Conservation (phyloP, 2,888 invertebrate genomes). For the Aphodius sticticus region DNA sequence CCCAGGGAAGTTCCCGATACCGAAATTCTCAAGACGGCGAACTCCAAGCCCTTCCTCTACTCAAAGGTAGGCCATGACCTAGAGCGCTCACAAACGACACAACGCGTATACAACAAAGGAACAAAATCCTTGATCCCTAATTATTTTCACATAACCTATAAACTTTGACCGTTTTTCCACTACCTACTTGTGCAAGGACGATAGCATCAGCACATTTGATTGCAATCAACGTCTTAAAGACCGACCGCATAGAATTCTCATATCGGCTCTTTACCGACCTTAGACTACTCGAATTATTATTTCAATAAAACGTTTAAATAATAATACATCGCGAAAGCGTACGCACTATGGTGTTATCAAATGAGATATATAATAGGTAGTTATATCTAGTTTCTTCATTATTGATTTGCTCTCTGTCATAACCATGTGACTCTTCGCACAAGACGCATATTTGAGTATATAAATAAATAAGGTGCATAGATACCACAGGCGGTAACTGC, state of each 20-base stretch:
- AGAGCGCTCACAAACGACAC: slow-evolving; percentile 26
- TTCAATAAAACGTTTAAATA: too few species aligned
- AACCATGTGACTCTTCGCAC: neutral
- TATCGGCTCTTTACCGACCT: neutral
- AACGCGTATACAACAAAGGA: slow-evolving; percentile 26
- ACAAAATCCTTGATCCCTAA: slow-evolving; percentile 35
- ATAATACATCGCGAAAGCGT: too few species aligned
- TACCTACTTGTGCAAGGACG: neutral
- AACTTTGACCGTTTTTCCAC: slow-evolving; percentile 35
- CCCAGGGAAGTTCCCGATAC: slow-evolving; percentile 98
- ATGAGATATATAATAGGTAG: neutral
- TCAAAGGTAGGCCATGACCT: slow-evolving; percentile 83
- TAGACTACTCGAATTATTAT: neutral
- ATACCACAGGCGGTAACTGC: neutral
- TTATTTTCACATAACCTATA: slow-evolving; percentile 39
- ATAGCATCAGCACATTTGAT: slow-evolving; percentile 7
- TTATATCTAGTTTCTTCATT: neutral
- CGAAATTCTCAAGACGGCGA: slow-evolving; percentile 98
- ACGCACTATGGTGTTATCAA: neutral
- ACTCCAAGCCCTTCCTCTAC: slow-evolving; percentile 91
- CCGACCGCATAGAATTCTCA: neutral
- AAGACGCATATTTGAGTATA: neutral
- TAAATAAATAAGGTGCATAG: neutral
- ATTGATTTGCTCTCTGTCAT: neutral
- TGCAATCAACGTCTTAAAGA: slow-evolving; percentile 4